Evolutionary conservation across 2,797 vertebrate genomes (phyloP).

Genomic region (Crenuchus spilurus): DNA sequence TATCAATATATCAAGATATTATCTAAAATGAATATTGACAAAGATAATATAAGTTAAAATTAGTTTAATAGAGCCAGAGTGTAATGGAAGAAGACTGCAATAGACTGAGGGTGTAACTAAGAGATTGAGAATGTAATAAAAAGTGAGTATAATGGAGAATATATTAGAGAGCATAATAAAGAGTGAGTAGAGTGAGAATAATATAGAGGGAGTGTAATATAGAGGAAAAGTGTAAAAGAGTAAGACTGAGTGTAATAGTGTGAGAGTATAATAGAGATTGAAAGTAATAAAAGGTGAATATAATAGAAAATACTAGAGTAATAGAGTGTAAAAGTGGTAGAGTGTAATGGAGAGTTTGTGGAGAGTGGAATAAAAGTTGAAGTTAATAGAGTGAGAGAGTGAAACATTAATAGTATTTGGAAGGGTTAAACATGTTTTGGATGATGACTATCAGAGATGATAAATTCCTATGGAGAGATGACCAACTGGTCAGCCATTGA

Average conservation of each 20-base stretch:
- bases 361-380: too few relatives aligned
- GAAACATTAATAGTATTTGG: too few relatives aligned
- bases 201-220: too few relatives aligned
- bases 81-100: not conserved
- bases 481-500: not conserved
- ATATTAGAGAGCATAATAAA: too few relatives aligned
- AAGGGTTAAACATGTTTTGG: constrained; percentile 5
- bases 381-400: too few relatives aligned
- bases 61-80: not conserved
- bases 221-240: not conserved
- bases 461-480: not conserved
- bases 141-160: too few relatives aligned
- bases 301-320: too few relatives aligned
- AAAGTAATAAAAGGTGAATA: too few relatives aligned
- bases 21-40: not conserved
- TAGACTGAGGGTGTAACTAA: not conserved
- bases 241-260: not conserved
- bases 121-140: constrained; percentile 36
- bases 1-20: too few relatives aligned
- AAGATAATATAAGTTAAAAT: not conserved
- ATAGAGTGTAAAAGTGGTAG: not conserved
- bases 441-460: constrained; percentile 1
- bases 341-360: constrained; percentile 23
- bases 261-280: constrained; percentile 23
- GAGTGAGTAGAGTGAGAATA: too few relatives aligned